A percentile compares a stretch with the other conserved stretches of the same genome.
These are phyloP conservation scores for Corvus cornix DNA, from an alignment of 2,113 vertebrate species.

Conservation along the genomic window DNA sequence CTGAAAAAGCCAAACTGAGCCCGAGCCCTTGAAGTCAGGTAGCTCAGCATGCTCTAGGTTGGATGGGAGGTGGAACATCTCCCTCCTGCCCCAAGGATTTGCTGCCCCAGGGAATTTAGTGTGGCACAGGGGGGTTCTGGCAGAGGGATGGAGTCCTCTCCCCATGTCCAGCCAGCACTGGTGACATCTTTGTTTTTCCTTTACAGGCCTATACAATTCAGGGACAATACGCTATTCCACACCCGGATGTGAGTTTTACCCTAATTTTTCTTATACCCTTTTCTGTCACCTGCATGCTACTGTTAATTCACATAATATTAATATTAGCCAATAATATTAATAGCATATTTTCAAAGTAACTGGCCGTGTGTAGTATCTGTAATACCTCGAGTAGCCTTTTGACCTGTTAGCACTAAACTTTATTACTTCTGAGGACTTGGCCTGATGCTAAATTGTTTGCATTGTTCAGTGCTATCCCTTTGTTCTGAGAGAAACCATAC, in stretches of 20 bases:
- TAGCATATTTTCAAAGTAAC: constrained; percentile 61
- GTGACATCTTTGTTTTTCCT: not conserved
- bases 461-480: constrained; percentile 60
- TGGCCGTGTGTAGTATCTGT: constrained; percentile 34
- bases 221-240: constrained; percentile 97
- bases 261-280: constrained; percentile 47
- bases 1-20: not conserved
- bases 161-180: not conserved
- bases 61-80: not conserved
- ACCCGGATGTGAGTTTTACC: constrained; percentile 92
- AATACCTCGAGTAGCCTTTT: constrained; percentile 64
- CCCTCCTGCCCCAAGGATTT: not conserved
- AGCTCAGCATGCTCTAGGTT: not conserved
- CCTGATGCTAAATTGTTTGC: constrained; percentile 72
- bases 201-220: constrained; percentile 97
- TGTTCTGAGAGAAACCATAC: not conserved
- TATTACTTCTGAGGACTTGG: constrained; percentile 77
- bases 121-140: not conserved
- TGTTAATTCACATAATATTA: constrained; percentile 79
- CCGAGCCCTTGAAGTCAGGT: not conserved
- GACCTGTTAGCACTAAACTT: constrained; percentile 66
- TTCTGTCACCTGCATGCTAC: constrained; percentile 77
- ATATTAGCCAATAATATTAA: constrained; percentile 96
- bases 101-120: not conserved
- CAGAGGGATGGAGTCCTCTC: not conserved